These are phyloP conservation scores for Quadroppia sp. DNA, from an alignment of 2,888 invertebrate genomes.

Conservation along the genomic window DNA sequence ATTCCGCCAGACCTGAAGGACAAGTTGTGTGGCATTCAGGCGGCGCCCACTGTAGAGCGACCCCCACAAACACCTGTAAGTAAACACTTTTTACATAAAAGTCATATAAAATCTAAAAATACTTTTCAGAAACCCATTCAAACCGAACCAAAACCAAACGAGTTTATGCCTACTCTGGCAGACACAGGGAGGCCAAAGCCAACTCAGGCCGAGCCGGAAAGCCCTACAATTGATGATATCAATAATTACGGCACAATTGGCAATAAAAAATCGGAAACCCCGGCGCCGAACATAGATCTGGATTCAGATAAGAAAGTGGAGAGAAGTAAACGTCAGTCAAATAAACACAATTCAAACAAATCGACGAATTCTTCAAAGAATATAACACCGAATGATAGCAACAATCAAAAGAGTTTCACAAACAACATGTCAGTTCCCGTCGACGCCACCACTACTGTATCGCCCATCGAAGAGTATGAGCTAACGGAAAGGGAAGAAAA, in stretches of 20 bases:
- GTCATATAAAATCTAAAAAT: no score
- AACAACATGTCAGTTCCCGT: neutral
- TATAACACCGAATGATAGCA: neutral
- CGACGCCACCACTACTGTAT: neutral
- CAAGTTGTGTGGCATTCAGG: constrained; percentile 43
- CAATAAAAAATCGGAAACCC: constrained; percentile 18
- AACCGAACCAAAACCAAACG: neutral
- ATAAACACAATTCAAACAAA: constrained; percentile 1
- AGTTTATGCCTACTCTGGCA: neutral
- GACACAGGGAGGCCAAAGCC: neutral
- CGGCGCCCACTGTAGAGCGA: constrained; percentile 11
- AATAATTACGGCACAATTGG: constrained; percentile 40
- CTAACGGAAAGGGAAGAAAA: constrained; percentile 44
- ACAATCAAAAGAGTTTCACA: neutral
- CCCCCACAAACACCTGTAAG: constrained; percentile 21
- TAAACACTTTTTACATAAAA: no score
- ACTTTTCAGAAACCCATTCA: constrained; percentile 13
- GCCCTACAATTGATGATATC: constrained; percentile 32
- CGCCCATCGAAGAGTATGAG: constrained; percentile 41
- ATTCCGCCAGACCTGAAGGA: constrained; percentile 43
- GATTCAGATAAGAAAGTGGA: neutral
- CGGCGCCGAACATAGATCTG: neutral
- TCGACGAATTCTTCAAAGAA: neutral
- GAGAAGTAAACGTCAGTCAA: neutral
- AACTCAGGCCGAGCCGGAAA: neutral